Conservation (phyloP, 1,140 invertebrate species). For the Bombyx mori region ASM3026992v2 NC_085115.1:647001-647500, state of each 20-base stretch:
- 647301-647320: too few species aligned
- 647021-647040: constrained; percentile 69
- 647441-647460: constrained; percentile 69
- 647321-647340: constrained; percentile 29
- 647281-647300: too few species aligned
- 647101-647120: too few species aligned
- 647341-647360: constrained; percentile 59
- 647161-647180: too few species aligned
- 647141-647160: too few species aligned
- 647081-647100: too few species aligned
- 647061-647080: constrained; percentile 58
- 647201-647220: too few species aligned
- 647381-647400: constrained; percentile 56
- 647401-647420: constrained; percentile 72
- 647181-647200: too few species aligned
- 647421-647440: constrained; percentile 74
- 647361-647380: constrained; percentile 60
- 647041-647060: constrained; percentile 53
- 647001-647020: constrained; percentile 67
- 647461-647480: constrained; percentile 59
- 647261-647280: too few species aligned
- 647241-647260: too few species aligned
- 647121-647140: too few species aligned
- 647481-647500: constrained; percentile 12
- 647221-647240: too few species aligned